Conservation (phyloP, 1,140 invertebrate species). For the Wasmannia auropunctata region DNA sequence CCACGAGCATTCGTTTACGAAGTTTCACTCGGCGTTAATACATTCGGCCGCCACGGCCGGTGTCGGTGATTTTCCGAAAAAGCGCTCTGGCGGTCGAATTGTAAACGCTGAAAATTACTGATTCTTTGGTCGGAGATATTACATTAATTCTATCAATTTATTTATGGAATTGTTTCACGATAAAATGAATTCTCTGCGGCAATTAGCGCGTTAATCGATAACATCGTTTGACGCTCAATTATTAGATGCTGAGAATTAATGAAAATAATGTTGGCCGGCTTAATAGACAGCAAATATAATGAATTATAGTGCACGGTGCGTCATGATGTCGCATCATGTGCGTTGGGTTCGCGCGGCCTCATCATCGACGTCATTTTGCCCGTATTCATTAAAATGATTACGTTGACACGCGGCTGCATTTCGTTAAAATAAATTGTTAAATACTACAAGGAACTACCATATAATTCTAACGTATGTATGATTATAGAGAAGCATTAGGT, state of each 20-base stretch:
- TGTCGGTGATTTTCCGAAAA: not conserved
- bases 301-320: slow-evolving; percentile 17
- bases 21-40: not conserved
- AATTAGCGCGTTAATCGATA: slow-evolving; percentile 34
- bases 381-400: slow-evolving; percentile 29
- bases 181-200: slow-evolving; percentile 19
- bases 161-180: not conserved
- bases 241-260: slow-evolving; percentile 32
- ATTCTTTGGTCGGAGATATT: slow-evolving; percentile 1
- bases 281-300: slow-evolving; percentile 29
- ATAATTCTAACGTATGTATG: not conserved
- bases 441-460: not conserved
- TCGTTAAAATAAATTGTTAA: slow-evolving; percentile 18
- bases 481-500: not conserved
- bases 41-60: not conserved
- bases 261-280: slow-evolving; percentile 23
- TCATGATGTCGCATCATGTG: slow-evolving; percentile 3
- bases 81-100: not conserved
- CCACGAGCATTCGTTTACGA: not conserved
- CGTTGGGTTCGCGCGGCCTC: slow-evolving; percentile 16
- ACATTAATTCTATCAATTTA: slow-evolving; percentile 16
- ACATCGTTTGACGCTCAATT: slow-evolving; percentile 16
- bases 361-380: slow-evolving; percentile 31
- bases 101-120: not conserved
- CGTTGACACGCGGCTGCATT: slow-evolving; percentile 29